These are phyloP conservation scores for Apodemus speciosus DNA, from an alignment of 2,113 vertebrate genomes.

Conservation along the genomic window DNA sequence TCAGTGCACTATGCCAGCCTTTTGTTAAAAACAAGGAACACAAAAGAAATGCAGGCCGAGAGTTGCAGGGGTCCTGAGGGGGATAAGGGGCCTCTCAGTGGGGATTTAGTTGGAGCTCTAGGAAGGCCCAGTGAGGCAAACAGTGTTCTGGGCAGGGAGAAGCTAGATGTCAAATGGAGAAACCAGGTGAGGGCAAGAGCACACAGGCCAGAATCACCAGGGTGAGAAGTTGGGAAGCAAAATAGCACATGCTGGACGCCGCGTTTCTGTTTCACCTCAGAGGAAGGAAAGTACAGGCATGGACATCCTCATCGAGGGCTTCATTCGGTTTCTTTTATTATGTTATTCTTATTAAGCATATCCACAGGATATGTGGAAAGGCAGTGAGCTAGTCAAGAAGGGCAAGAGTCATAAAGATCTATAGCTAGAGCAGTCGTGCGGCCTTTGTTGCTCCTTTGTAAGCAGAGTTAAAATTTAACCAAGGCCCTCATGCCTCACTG, in stretches of 20 bases:
- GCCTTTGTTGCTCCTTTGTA: constrained; percentile 73
- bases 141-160: neutral
- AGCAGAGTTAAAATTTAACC: constrained; percentile 80
- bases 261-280: neutral
- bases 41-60: neutral
- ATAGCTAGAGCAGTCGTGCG: neutral
- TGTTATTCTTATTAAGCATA: constrained; percentile 44
- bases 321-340: neutral
- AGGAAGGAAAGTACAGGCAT: neutral
- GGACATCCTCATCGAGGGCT: neutral
- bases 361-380: constrained; percentile 24
- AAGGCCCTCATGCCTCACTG: constrained; percentile 66
- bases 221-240: neutral
- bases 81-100: neutral
- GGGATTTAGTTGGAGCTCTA: neutral
- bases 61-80: neutral
- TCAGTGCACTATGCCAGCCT: neutral
- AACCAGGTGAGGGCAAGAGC: neutral
- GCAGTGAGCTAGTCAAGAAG: constrained; percentile 22
- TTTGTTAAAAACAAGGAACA: neutral
- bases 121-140: neutral
- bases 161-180: neutral
- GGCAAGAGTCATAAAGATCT: constrained; percentile 58
- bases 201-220: neutral
- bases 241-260: neutral